Base-by-base conservation (phyloP, 2,113 vertebrate genomes). In the Sphyrna mokarran region DNA sequence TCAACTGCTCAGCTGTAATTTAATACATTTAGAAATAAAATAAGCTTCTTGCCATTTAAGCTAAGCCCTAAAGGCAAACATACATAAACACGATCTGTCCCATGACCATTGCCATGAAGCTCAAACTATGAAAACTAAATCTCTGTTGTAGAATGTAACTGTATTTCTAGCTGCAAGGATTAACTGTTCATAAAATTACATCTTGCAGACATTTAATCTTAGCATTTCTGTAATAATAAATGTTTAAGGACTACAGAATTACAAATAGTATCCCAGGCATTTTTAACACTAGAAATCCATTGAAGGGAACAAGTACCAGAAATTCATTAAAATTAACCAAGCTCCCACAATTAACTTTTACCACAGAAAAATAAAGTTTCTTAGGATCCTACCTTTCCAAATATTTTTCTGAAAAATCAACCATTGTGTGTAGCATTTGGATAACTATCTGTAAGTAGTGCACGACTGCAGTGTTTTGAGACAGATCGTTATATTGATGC, bases 341-440 rank as follows among this genome's bases (percentile, higher is more conserved):
- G 20, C 63, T 69, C n/a, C 68, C 68, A 48, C 13, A 95, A 43
- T 43, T 95, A 95, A 72, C 48, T 20, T 43, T 23, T 26, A 72
- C 63, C 10, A 26, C 13, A 48, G 11, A 43, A 37, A 37, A 70
- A 43, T 70, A 48, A 14, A 14, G 8, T 95, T 43, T 70, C n/a
- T 72, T 26, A 43, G 13, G n/a, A 95, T 37, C 98, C 98, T 98
- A 99, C 98, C 98, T 98, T 97, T 98, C 98, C 97, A 99, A 97
- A 97, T 98, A 98, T 97, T 97, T 98, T 96, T 98, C 98, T 0
- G 98, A 98, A n/a, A 98, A 98, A 97, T 98, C 98, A 96, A 98
- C 98, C 98, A 98, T 98, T 11, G 96, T 83, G 96, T 96, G 97
- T 96, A 97, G 97, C 98, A 98, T 98, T n/a, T 54, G 96, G 96